phyloP scores from a whole-genome alignment of 2,888 invertebrate genomes.

The Acleris holmiana region DNA sequence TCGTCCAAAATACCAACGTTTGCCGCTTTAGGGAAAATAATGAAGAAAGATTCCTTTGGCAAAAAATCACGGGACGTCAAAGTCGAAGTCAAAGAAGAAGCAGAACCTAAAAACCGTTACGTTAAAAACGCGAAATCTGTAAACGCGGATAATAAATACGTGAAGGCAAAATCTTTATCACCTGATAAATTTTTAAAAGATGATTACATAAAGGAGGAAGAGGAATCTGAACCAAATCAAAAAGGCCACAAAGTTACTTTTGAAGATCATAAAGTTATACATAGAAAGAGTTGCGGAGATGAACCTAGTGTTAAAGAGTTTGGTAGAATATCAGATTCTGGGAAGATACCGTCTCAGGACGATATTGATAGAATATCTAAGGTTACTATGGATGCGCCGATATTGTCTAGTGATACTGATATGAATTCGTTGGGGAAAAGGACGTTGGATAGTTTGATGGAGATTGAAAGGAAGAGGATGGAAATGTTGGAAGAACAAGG shows the following conservation, averaged over 20 bases:
- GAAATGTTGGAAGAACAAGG: slow-evolving; percentile 96
- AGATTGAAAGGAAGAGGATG: slow-evolving; percentile 94
- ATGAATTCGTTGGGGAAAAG: slow-evolving; percentile 88
- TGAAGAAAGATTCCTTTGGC: slow-evolving; percentile 77
- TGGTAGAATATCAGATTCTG: slow-evolving; percentile 66
- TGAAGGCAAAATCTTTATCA: slow-evolving; percentile 72
- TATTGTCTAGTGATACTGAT: slow-evolving; percentile 87
- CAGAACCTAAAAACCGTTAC: slow-evolving; percentile 64
- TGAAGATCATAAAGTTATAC: slow-evolving; percentile 53
- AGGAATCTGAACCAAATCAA: slow-evolving; percentile 44
- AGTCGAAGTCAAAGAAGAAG: slow-evolving; percentile 50
- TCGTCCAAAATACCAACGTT: slow-evolving; percentile 81
- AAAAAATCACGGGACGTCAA: slow-evolving; percentile 64
- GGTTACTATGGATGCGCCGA: slow-evolving; percentile 93
- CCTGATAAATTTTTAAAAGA: slow-evolving; percentile 66
- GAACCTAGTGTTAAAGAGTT: slow-evolving; percentile 70
- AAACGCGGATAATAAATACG: slow-evolving; percentile 70
- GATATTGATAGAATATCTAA: slow-evolving; percentile 95
- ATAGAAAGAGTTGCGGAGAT: slow-evolving; percentile 79
- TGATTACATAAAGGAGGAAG: slow-evolving; percentile 62
- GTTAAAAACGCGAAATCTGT: slow-evolving; percentile 70
- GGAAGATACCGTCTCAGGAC: slow-evolving; percentile 90
- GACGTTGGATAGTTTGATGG: slow-evolving; percentile 93
- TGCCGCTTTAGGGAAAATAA: slow-evolving; percentile 78
- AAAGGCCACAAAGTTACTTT: slow-evolving; percentile 47